Percentiles rank a stretch among this genome's conserved stretches.
Conservation (phyloP, 2,113 vertebrate species). For the Chitala chitala region DNA sequence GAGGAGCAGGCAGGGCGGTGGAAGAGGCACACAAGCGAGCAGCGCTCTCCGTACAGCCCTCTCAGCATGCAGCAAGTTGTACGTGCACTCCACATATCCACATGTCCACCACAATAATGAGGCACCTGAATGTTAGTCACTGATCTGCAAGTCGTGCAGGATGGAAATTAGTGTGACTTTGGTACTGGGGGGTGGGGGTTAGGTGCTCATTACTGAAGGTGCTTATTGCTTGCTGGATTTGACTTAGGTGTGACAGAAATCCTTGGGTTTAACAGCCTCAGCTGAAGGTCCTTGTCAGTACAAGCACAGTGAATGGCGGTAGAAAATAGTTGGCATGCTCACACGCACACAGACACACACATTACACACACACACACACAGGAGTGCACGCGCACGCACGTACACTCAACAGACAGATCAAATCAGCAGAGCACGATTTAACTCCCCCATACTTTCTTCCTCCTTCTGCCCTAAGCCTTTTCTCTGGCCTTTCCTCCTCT, state of each 20-base stretch:
- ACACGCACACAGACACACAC: conserved; percentile 24
- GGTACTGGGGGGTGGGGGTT: not conserved
- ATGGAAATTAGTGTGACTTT: not conserved
- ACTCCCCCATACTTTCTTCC: not conserved
- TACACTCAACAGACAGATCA: not conserved
- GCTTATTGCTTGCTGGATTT: conserved; percentile 49
- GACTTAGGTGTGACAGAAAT: conserved; percentile 52
- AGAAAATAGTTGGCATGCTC: too few species aligned
- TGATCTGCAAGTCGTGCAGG: not conserved
- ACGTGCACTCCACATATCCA: too few species aligned
- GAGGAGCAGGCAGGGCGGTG: not conserved
- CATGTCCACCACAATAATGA: not conserved
- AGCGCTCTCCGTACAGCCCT: not conserved
- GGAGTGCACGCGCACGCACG: too few species aligned
- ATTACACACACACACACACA: conserved; percentile 53
- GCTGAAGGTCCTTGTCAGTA: not conserved
- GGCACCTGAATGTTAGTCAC: not conserved
- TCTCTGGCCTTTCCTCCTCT: not conserved
- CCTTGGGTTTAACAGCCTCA: conserved; percentile 21
- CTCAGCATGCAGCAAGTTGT: not conserved
- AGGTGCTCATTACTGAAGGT: conserved; percentile 29
- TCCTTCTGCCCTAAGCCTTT: not conserved
- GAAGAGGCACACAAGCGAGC: not conserved
- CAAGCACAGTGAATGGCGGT: not conserved
- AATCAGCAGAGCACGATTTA: too few species aligned